Base-by-base conservation (phyloP, 2,888 invertebrate genomes). In the Perizoma flavofasciatum region DNA sequence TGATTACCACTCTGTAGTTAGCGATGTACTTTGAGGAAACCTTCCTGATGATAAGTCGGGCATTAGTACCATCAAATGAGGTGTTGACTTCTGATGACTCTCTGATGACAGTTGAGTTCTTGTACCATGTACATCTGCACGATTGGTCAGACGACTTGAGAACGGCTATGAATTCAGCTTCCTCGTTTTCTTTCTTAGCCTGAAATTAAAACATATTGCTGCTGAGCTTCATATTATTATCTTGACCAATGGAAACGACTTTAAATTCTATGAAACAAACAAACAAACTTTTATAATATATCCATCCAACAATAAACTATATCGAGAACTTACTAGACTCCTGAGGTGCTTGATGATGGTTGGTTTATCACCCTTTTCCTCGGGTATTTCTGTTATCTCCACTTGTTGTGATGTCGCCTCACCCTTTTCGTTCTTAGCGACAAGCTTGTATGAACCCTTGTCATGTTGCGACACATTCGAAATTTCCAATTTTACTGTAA, bases 381-480 rank as follows among this genome's bases (percentile, higher is more conserved):
- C 95, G 2, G 96, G 96, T 71, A 97, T 95, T 68, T 97, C 97
- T 50, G 95, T 95, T 53, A 98, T 95, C 83, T 97, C 96, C 4
- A 98, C 97, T 59, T 95, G 93, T 85, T 97, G 97, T 34, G 98
- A 98, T 9, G 95, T 95, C 9, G 97, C 97, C 86, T 98, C 97
- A 67, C 98, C 98, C 85, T 98, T 98, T 75, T 97, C 97, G 83
- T 98, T 98, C 82, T 96, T 97, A 33, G 98, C 98, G 5, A 98
- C 94, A 72, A 98, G 91, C 87, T 97, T 98, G 86, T 98, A 98
- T 60, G 95, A 94, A 69, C 98, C 98, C 86, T 96, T 97, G 84
- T 98, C 98, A 22, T 90, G 89, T 79, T 95, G 94, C 66, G 95
- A 94, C 35, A 97, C 95, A 77, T 97, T 96, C 68, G 96, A 95